Evolutionary conservation across 2,797 vertebrate species (phyloP).

Genomic region (Florisuga fusca): DNA sequence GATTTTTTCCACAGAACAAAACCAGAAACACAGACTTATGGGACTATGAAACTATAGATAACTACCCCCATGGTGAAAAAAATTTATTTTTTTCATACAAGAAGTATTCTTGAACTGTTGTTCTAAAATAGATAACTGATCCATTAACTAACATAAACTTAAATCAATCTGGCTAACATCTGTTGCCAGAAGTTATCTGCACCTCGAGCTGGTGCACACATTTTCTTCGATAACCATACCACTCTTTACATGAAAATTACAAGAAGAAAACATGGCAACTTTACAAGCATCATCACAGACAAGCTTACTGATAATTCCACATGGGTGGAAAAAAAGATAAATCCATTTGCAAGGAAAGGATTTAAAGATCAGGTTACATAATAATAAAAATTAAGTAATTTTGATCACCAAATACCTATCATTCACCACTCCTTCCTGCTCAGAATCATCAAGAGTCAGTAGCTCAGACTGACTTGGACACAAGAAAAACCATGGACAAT

Average conservation of each 20-base stretch:
- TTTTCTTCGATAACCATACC: neutral
- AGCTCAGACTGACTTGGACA: neutral
- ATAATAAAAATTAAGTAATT: neutral
- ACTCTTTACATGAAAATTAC: neutral
- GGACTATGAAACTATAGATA: neutral
- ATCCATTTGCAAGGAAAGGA: neutral
- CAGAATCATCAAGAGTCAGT: neutral
- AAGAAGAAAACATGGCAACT: neutral
- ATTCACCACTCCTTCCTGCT: neutral
- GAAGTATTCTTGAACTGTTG: neutral
- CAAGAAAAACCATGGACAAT: neutral
- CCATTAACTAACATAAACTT: neutral
- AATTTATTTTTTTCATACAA: neutral
- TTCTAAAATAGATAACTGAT: neutral
- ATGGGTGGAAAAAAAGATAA: fast-evolving
- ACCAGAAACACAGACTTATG: neutral
- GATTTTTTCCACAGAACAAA: neutral
- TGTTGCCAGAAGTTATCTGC: neutral
- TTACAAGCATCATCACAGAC: neutral
- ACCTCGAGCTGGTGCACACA: neutral
- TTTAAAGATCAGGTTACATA: neutral
- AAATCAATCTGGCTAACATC: neutral
- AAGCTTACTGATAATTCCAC: neutral
- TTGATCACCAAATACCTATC: neutral
- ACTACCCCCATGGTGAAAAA: neutral